Base-by-base conservation (phyloP, 1,140 invertebrate genomes). In the Ctenoplectra terminalis region DNA sequence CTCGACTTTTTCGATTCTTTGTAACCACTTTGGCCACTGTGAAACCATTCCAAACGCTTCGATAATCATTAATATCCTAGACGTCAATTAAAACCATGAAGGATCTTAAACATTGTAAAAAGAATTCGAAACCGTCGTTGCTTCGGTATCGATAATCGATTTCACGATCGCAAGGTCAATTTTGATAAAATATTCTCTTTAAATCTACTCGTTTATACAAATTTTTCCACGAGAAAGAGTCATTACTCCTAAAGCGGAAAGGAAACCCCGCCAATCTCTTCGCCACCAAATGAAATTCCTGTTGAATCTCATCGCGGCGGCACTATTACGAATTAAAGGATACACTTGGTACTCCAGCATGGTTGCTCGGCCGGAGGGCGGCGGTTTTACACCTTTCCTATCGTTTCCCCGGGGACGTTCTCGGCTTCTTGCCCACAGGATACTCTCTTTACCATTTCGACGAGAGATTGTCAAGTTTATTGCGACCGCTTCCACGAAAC, bases 311-410 rank as follows among this genome's bases (percentile, higher is more conserved):
- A 34, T 46, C 40, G 37, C 1, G 29, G 58, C 77, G 77, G 58
- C n/a, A 8, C 29, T 11, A 7, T 80, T 31, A 63, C 31, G n/a
- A 43, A 74, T 80, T 64, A 64, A 52, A 80, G 77, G 48, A 29
- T 73, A 34, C 52, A 64, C 11, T 0, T 20, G 17, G 48, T 37
- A 34, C 48, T 43, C 29, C 3, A 63, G 37, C n/a, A 34, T 58
- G 6, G 46, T 52, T 26, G 31, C n/a, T 72, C 13, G 23, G 71
- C 23, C 67, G 23, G 46, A 23, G 26, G 50, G 11, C 17, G 43
- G 46, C 50, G 43, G 50, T 73, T 80, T 80, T 64, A 73, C 69
- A 72, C 58, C 56, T 80, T 64, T 7, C 26, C 11, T 46, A 37
- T 76, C 52, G 15, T 48, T 74, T 37, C 29, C n/a, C 43, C 15